A percentile compares a stretch with the other conserved stretches of the same genome.
phyloP scores from a whole-genome alignment of 1,140 invertebrate species.

The Gerris buenoi region DNA sequence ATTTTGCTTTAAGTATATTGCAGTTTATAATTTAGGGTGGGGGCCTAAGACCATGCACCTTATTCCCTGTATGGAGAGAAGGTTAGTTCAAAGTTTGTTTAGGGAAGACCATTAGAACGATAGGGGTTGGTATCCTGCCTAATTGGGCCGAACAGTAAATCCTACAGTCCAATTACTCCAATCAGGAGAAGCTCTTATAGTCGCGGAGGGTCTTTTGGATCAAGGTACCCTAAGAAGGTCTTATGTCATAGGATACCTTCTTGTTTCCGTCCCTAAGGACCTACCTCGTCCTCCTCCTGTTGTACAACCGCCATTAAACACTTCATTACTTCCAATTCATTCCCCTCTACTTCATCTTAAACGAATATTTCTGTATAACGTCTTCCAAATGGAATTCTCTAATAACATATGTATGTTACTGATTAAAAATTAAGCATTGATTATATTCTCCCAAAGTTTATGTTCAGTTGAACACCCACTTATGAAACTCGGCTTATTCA shows the following conservation, averaged over 20 bases:
- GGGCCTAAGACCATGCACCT: no score
- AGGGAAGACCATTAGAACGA: background rate
- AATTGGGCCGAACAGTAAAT: background rate
- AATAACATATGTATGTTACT: no score
- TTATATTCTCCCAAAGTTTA: no score
- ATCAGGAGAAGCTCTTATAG: background rate
- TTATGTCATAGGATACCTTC: background rate
- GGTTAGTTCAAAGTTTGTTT: background rate
- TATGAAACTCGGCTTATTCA: no score
- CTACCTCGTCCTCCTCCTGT: background rate
- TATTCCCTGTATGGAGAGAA: no score
- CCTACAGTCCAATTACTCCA: background rate
- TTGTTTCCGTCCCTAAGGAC: background rate
- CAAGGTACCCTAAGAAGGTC: background rate
- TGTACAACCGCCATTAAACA: background rate
- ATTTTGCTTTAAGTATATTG: no score
- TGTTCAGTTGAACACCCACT: no score
- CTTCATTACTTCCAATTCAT: background rate
- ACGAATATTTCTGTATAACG: no score
- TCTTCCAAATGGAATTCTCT: no score
- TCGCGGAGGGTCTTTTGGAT: background rate
- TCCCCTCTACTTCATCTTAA: no score
- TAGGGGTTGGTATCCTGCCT: background rate
- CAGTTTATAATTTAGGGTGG: no score
- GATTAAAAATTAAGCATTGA: no score